phyloP scores from a whole-genome alignment of 2,113 vertebrate species.

The Salvelinus alpinus region DNA sequence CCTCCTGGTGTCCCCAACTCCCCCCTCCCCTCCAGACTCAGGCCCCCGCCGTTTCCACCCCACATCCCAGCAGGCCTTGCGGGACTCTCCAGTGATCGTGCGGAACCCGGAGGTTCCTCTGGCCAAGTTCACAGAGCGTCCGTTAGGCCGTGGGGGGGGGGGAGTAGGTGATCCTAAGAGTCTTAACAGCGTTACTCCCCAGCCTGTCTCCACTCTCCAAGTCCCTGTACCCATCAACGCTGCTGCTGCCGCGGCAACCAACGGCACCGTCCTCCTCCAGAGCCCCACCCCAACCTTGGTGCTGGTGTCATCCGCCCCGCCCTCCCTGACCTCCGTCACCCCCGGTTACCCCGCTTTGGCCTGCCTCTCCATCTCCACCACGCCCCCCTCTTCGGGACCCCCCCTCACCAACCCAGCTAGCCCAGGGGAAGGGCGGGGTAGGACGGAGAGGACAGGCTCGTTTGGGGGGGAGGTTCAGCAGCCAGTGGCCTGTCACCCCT shows the following conservation, averaged over 20 bases:
- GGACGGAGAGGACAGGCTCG: slow-evolving; percentile 43
- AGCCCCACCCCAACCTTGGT: slow-evolving; percentile 64
- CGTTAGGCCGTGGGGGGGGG: slow-evolving; percentile 65
- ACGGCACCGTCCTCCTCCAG: slow-evolving; percentile 69
- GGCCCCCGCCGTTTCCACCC: slow-evolving; percentile 80
- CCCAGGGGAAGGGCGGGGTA: slow-evolving; percentile 45
- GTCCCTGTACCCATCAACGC: slow-evolving; percentile 87
- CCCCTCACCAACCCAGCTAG: slow-evolving; percentile 51
- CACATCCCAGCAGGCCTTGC: slow-evolving; percentile 73
- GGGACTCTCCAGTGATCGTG: slow-evolving; percentile 89
- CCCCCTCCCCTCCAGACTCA: slow-evolving; percentile 78
- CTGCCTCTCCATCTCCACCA: slow-evolving; percentile 59
- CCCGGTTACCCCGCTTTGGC: slow-evolving; percentile 62
- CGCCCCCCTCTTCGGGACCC: slow-evolving; percentile 51
- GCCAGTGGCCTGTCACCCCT: slow-evolving; percentile 88
- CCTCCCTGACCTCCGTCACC: slow-evolving; percentile 60
- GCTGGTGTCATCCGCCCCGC: slow-evolving; percentile 70
- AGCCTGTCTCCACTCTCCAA: slow-evolving; percentile 74
- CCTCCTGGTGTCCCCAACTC: slow-evolving; percentile 71
- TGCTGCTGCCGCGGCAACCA: slow-evolving; percentile 66
- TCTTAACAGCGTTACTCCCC: slow-evolving; percentile 46
- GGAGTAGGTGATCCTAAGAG: slow-evolving; percentile 34
- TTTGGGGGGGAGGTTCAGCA: slow-evolving; percentile 76
- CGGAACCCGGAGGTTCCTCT: slow-evolving; percentile 89
- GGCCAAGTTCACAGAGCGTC: slow-evolving; percentile 83